Evolutionary conservation across 2,797 vertebrate genomes (phyloP).

Genomic region (Pipistrellus pygmaeus): DNA sequence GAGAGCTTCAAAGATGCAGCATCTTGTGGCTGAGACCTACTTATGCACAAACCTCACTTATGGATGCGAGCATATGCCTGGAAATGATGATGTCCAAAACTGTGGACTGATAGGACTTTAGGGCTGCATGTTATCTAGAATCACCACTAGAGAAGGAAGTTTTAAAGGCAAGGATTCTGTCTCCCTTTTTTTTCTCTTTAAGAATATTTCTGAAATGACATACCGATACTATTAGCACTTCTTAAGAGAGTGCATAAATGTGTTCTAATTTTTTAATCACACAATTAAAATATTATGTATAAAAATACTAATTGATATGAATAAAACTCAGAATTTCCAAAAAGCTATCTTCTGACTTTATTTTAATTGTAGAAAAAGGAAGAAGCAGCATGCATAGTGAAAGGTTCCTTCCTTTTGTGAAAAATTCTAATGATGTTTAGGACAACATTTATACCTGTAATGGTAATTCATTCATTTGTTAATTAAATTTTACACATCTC

Average conservation of each 20-base stretch:
- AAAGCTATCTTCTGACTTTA: background rate
- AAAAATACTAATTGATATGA: slow-evolving; percentile 33
- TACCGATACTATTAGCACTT: background rate
- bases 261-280: slow-evolving; percentile 16
- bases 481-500: background rate
- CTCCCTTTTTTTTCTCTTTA: slow-evolving; percentile 37
- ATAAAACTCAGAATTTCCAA: slow-evolving; percentile 1
- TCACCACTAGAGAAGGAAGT: background rate
- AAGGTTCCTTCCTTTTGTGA: background rate
- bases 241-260: background rate
- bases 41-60: background rate
- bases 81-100: background rate
- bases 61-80: background rate
- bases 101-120: slow-evolving; percentile 10
- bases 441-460: background rate
- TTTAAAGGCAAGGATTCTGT: slow-evolving; percentile 32
- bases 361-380: slow-evolving; percentile 31
- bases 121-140: background rate
- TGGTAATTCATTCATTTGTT: background rate
- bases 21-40: background rate
- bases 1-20: background rate
- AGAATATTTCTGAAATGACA: slow-evolving; percentile 8
- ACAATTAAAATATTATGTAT: background rate
- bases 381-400: background rate
- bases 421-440: background rate